Base-by-base conservation (phyloP, 1,140 invertebrate genomes). In the Leptinotarsa lineolata region DNA sequence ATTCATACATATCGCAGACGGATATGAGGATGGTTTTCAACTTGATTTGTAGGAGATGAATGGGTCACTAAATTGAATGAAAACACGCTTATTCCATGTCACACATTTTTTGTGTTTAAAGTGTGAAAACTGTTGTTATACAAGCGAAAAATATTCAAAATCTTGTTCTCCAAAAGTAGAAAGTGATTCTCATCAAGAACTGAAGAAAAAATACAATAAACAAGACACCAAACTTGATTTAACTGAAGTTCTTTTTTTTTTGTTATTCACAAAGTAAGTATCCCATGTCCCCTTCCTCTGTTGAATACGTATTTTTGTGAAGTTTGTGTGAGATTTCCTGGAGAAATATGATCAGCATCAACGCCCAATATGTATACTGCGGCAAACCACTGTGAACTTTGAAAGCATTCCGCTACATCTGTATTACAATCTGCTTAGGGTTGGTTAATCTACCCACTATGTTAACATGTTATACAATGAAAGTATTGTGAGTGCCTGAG, bases 371-470 rank as follows among this genome's bases (percentile, higher is more conserved):
- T 24, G 20, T 44, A 63, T 44, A 72, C 67, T 64, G 74, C 69
- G 73, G 69, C 70, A 45, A 48, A 68, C 74, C 70, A 75, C 61
- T 75, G 63, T 68, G 59, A 30, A 54, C 39, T 71, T 66, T 74
- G 22, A 72, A 72, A 70, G 70, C 70, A 75, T 74, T 72, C 68
- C 54, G 70, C 74, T 77, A 74, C 73, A 74, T 68, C 72, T 74
- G 72, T 72, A 76, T 72, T 65, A 74, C 66, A 77, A 75, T 73
- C 71, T 75, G 68, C 71, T 75, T 77, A 69, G 68, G 59, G 64
- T 67, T 45, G 71, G 20, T 30, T 60, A 64, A 77, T 66, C 66
- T 74, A 73, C 68, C 68, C 70, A 30, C 70, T 70, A 58, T 58
- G 71, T 65, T 68, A 67, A 58, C 70, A 61, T 68, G 70, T 72